A percentile compares a stretch with the other conserved stretches of the same genome.
phyloP scores from a whole-genome alignment of 2,797 vertebrate genomes.

The Sardinella longiceps region DNA sequence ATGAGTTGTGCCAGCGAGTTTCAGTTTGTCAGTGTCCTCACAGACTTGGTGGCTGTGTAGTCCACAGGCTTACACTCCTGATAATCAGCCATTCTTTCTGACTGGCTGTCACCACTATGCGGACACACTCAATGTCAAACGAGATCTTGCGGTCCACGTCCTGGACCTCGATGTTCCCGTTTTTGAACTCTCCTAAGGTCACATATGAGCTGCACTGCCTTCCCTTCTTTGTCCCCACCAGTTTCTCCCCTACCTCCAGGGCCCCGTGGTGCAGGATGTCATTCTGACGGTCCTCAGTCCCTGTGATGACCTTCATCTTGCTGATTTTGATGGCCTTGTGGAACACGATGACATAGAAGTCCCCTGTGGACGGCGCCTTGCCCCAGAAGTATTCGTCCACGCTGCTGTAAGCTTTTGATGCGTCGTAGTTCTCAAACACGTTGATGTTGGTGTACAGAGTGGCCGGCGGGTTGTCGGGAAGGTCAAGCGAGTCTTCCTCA shows the following conservation, averaged over 20 bases:
- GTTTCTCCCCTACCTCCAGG: constrained; percentile 89
- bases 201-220: constrained; percentile 88
- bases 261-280: constrained; percentile 92
- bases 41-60: constrained; percentile 82
- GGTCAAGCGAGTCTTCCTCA: constrained; percentile 93
- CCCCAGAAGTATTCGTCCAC: constrained; percentile 98
- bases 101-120: constrained; percentile 89
- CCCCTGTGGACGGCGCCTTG: constrained; percentile 88
- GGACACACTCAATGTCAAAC: constrained; percentile 91
- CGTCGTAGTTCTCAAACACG: constrained; percentile 94
- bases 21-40: constrained; percentile 63
- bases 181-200: constrained; percentile 91
- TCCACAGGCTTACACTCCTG: constrained; percentile 94
- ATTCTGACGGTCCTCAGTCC: constrained; percentile 92
- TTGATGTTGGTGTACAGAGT: constrained; percentile 93
- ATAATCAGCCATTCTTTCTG: constrained; percentile 98
- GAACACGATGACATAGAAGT: constrained; percentile 90
- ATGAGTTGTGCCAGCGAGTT: constrained; percentile 54
- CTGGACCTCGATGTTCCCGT: constrained; percentile 91
- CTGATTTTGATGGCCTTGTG: constrained; percentile 88
- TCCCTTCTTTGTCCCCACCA: constrained; percentile 82
- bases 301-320: constrained; percentile 92
- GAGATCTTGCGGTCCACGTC: constrained; percentile 91
- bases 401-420: constrained; percentile 92
- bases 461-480: constrained; percentile 96